Base-by-base conservation (phyloP, 2,888 invertebrate genomes). In the Acanthosepion lycidas region DNA sequence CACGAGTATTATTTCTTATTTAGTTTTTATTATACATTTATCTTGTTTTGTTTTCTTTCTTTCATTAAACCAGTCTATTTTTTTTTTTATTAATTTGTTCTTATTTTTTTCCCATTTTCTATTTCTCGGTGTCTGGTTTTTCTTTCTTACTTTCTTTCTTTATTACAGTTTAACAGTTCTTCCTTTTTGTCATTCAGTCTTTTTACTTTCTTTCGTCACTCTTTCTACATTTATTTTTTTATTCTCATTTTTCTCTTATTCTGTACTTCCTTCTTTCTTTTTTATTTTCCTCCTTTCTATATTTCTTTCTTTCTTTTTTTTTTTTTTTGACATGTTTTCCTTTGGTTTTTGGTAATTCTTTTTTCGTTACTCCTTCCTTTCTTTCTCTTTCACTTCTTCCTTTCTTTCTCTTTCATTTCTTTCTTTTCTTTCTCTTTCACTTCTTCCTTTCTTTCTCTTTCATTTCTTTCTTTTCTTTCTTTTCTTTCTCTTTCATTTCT, bases 311-410 rank as follows among this genome's bases (percentile, higher is more conserved):
- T n/a, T 12, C 33, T 33, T n/a, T 78, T n/a, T 18, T 18, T 78
- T n/a, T 12, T 78, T 33, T n/a, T 15, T 78, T 15, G 33, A 3
- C 23, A n/a, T 78, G 4, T 12, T 12, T 78, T 9, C 6, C 12
- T n/a, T n/a, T n/a, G n/a, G 1, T 12, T n/a, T n/a, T n/a, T 78
- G 8, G 3, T 9, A 9, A 3, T 12, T 12, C 8, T 1, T 78
- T 78, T 8, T 15, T 6, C 15, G n/a, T 15, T 78, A 0, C n/a
- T 8, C n/a, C 15, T 78, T 8, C 28, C 8, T 78, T n/a, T 28
- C 0, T 0, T n/a, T n/a, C 0, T n/a, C 9, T 28, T 1, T 28
- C 8, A 1, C 9, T 78, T 5, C n/a, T n/a, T n/a, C 9, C 5
- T 9, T 78, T 78, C n/a, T n/a, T 28, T 78, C 28, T 64, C 4